Evolutionary conservation across 2,113 vertebrate species (phyloP), one percentile per base, ranked within the genome.

Genomic region (Pycnonotus jocosus): DNA sequence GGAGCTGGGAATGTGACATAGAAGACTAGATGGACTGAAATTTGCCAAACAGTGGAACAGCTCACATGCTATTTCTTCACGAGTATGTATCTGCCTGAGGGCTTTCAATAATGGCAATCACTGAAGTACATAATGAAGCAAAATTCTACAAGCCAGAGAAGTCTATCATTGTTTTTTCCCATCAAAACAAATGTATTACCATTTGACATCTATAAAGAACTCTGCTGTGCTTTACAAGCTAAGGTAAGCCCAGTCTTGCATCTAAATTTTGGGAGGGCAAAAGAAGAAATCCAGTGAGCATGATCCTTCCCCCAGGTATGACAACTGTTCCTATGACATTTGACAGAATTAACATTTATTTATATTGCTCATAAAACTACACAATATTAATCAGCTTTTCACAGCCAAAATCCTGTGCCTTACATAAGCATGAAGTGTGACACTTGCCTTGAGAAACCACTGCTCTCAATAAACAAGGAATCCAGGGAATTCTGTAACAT

Each of bases 361-460:
- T 85, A 69, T 44, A 50, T 24, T 80, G 60, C 44, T 93, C 24
- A 74, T 64, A 78, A 91, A 79, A 60, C 31, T 62, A 82, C n/a
- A 58, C 15, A 89, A 86, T 90, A 95, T 94, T 92, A 86, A 95
- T 91, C 61, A 88, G 48, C 37, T 89, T 91, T 82, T 72, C 33
- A 61, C n/a, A 92, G 81, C 24, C 66, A 79, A 86, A 93, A 69
- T 74, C 21, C 68, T 48, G 15, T 74, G 62, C 57, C 69, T 92
- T 79, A 48, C 12, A 21, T 81, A 92, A 74, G 21, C 54, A 12
- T 17, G 35, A 88, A 90, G 25, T 13, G 1, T 56, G 86, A 78
- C 35, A 38, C 14, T 88, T 69, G n/a, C 45, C 44, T 77, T 40
- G 28, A 80, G 57, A 78, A 87, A 51, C 5, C 4, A 5, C 44